phyloP scores from a whole-genome alignment of 2,797 vertebrate species.

The Spea hammondii region DNA sequence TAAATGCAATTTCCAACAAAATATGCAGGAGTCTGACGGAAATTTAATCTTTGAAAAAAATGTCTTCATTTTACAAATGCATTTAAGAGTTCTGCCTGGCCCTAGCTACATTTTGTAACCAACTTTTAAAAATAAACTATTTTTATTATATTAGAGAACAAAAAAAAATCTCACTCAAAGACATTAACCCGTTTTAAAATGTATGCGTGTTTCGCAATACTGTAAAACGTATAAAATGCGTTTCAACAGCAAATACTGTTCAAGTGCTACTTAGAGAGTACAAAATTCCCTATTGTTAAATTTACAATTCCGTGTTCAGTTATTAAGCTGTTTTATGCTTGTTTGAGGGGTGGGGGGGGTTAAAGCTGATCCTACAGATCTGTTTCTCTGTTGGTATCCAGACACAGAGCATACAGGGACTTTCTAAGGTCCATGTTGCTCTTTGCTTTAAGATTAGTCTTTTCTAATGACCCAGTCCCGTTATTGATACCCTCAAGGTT shows the following conservation, averaged over 20 bases:
- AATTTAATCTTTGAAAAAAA: not conserved
- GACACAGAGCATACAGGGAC: slow-evolving; percentile 90
- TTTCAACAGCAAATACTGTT: slow-evolving; percentile 45
- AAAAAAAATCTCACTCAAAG: slow-evolving; percentile 8
- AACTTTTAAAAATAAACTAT: slow-evolving; percentile 42
- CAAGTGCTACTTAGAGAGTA: slow-evolving; percentile 34
- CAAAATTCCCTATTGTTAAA: slow-evolving; percentile 24
- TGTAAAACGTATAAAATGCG: slow-evolving; percentile 54
- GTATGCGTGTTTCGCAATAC: slow-evolving; percentile 57
- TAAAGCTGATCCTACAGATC: slow-evolving; percentile 73
- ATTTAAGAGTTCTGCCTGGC: not conserved
- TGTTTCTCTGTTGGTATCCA: slow-evolving; percentile 85
- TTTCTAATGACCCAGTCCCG: slow-evolving; percentile 69
- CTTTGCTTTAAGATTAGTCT: slow-evolving; percentile 83
- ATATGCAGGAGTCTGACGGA: slow-evolving; percentile 6
- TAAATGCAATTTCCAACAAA: slow-evolving; percentile 20
- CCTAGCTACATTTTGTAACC: not conserved
- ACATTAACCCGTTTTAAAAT: slow-evolving; percentile 54
- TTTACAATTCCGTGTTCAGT: not conserved
- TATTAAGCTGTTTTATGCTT: not conserved
- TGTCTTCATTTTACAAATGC: slow-evolving; percentile 17
- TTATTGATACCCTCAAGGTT: slow-evolving; percentile 68
- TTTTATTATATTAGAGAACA: slow-evolving; percentile 14
- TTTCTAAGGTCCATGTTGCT: slow-evolving; percentile 83
- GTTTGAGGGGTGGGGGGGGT: too few relatives aligned